Percentiles rank a stretch among this genome's conserved stretches.
Conservation (phyloP, 2,797 vertebrate genomes). For the Hoplostethus mediterraneus region DNA sequence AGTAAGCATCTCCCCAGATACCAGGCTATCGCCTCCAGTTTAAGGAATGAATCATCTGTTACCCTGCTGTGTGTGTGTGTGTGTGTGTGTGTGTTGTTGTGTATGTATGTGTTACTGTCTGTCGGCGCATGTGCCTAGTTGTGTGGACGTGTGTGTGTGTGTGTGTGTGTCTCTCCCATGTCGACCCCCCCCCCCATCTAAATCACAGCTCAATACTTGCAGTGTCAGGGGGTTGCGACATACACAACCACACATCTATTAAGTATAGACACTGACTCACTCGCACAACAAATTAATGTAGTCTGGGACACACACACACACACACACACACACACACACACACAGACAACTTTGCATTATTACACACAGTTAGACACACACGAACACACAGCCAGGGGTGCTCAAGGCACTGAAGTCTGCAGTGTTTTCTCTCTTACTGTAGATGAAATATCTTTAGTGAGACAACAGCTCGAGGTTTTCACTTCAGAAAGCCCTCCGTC, state of each 20-base stretch:
- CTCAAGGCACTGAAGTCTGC: constrained; percentile 21
- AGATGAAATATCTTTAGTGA: constrained; percentile 12
- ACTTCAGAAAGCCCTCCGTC: neutral
- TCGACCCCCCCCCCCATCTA: constrained; percentile 34
- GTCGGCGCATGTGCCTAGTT: constrained; percentile 25
- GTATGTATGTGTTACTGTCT: neutral
- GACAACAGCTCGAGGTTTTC: constrained; percentile 13
- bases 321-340: constrained; percentile 14
- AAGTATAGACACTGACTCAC: constrained; percentile 56
- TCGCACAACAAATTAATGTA: constrained; percentile 46
- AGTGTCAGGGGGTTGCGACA: constrained; percentile 38
- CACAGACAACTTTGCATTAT: constrained; percentile 3
- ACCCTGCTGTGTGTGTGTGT: constrained; percentile 10
- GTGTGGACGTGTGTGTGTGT: neutral
- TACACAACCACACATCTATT: constrained; percentile 50
- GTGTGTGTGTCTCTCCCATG: constrained; percentile 10
- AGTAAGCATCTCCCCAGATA: constrained; percentile 33
- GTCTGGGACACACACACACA: constrained; percentile 28
- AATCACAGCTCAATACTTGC: constrained; percentile 52
- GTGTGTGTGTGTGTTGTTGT: neutral
- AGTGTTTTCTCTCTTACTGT: constrained; percentile 19
- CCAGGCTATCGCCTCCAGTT: constrained; percentile 16
- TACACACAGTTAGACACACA: constrained; percentile 32
- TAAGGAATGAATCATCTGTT: constrained; percentile 45
- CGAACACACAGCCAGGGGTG: neutral